Evolutionary conservation across 2,113 vertebrate genomes (phyloP), one percentile per base, ranked within the genome.

Genomic region (Alectura lathami): DNA sequence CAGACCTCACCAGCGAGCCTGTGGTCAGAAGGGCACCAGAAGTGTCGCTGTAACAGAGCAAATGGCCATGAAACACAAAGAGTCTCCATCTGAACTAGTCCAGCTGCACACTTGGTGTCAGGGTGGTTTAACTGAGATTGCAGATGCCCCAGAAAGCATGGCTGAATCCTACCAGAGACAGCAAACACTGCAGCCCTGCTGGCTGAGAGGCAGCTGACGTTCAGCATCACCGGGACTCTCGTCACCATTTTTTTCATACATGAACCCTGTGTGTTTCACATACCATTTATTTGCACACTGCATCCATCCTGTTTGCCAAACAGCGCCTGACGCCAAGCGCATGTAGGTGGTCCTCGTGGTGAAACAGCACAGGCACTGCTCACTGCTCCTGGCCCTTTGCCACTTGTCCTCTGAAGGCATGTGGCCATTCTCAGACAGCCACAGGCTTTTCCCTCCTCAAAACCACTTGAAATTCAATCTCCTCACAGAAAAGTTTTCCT

Each of bases 401-500:
- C 63, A 26, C 82, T 34, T 62, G 48, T 40, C 74, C 50, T 88
- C 50, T 67, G 8, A 91, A 73, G 67, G 16, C 57, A 62, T 74
- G 72, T 77, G 59, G 36, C 59, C 38, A 21, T 73, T 78, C 63
- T 57, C 54, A 62, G 42, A 2, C 56, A 76, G 30, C 53, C 78
- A 64, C 30, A 60, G 84, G 32, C 57, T 83, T 75, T 92, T 95
- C 38, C 26, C 26, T 80, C 42, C 2, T 1, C 57, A 56, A 78
- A 91, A 60, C 36, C 38, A 43, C 81, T 83, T 76, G 86, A 92
- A 93, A 85, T 15, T 66, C 53, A 42, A 56, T 64, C 40, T 87
- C 40, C 10, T 36, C 8, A 7, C 14, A 13, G 62, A 74, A 38
- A 82, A 67, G 10, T 77, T 89, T 83, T 82, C 40, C 68, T 91